These are phyloP conservation scores for Otis tarda DNA, from an alignment of 2,113 vertebrate genomes.

Conservation along the genomic window DNA sequence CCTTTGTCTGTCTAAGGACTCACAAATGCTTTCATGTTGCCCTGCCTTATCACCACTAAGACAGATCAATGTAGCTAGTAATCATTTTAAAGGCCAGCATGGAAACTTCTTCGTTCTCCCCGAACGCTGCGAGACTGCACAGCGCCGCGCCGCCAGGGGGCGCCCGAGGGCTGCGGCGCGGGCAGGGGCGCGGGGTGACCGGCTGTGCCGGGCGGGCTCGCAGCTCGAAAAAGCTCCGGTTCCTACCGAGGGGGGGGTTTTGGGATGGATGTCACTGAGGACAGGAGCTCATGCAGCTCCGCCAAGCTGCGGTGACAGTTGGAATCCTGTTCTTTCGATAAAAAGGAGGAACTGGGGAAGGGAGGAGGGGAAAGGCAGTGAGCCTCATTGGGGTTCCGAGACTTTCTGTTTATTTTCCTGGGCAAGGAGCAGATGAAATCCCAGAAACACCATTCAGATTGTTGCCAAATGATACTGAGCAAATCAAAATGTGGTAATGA, in stretches of 20 bases:
- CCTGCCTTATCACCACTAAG: neutral
- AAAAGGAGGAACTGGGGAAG: too few species aligned
- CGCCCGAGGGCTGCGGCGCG: neutral
- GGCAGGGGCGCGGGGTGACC: too few species aligned
- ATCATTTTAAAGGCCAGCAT: neutral
- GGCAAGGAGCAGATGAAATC: neutral
- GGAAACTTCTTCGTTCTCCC: neutral
- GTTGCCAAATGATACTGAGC: neutral
- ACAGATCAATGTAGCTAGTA: neutral
- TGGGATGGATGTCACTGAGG: fast-evolving
- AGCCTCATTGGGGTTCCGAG: fast-evolving
- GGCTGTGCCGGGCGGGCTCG: too few species aligned
- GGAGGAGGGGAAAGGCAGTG: neutral
- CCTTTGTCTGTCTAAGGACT: neutral
- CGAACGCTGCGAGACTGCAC: neutral
- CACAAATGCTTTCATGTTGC: fast-evolving
- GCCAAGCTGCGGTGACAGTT: neutral
- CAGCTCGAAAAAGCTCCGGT: fast-evolving
- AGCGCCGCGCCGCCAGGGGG: neutral
- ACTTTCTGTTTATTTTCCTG: neutral
- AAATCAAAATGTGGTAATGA: neutral
- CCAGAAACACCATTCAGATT: neutral
- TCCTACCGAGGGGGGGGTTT: too few species aligned
- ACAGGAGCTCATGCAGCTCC: fast-evolving
- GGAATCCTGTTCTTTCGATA: fast-evolving